These are phyloP conservation scores for Dryas iulia DNA, from an alignment of 1,140 invertebrate genomes.

Conservation along the genomic window DNA sequence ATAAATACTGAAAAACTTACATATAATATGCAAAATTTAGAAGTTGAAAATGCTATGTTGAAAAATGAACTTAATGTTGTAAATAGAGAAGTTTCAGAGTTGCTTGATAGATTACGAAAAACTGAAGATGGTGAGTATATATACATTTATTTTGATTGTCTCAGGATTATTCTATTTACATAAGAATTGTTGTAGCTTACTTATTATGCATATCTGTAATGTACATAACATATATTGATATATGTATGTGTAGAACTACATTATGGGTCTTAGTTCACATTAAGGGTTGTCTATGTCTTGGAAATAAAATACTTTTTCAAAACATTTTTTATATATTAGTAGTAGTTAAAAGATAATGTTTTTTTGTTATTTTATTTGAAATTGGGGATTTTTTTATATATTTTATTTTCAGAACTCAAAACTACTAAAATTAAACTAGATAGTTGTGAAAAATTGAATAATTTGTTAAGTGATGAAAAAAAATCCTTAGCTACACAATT, in stretches of 20 bases:
- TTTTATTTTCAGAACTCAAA: conserved; percentile 47
- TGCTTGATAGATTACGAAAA: conserved; percentile 54
- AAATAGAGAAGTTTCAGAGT: conserved; percentile 62
- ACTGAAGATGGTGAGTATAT: conserved; percentile 64
- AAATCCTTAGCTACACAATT: conserved; percentile 42
- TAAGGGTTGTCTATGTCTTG: conserved; percentile 38
- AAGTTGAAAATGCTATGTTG: conserved; percentile 78
- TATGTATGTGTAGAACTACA: too few relatives aligned
- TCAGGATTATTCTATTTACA: conserved; percentile 38
- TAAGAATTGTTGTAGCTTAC: too few relatives aligned
- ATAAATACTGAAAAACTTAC: conserved; percentile 53
- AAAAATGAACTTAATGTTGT: conserved; percentile 77
- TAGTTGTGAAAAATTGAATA: conserved; percentile 39
- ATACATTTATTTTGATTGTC: conserved; percentile 36
- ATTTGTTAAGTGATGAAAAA: conserved; percentile 44
- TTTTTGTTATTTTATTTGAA: too few relatives aligned
- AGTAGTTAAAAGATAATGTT: too few relatives aligned
- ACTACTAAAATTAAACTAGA: conserved; percentile 44
- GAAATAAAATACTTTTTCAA: conserved; percentile 15
- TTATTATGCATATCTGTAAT: too few relatives aligned
- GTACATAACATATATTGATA: too few relatives aligned
- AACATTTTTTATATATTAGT: too few relatives aligned
- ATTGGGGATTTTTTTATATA: too few relatives aligned
- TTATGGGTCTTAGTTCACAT: too few relatives aligned
- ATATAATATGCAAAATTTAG: conserved; percentile 74